These are phyloP conservation scores for Chymomyza amoena DNA, from an alignment of 2,888 invertebrate species.

Conservation along the genomic window DNA sequence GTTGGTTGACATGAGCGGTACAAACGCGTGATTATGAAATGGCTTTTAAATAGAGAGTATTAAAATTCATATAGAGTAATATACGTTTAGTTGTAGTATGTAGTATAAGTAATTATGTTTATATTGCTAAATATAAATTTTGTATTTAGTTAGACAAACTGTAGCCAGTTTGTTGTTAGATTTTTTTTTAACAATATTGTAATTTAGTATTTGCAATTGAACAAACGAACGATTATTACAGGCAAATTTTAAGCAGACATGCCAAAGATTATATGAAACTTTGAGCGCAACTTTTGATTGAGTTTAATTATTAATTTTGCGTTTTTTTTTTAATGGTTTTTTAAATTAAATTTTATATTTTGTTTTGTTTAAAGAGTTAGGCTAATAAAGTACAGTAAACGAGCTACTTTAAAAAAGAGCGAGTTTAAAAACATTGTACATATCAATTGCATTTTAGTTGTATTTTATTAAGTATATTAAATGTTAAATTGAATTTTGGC, in stretches of 20 bases:
- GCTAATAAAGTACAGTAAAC: constrained; percentile 67
- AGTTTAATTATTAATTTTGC: constrained; percentile 21
- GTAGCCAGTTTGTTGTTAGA: constrained; percentile 45
- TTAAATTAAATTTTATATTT: constrained; percentile 28
- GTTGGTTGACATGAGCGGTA: constrained; percentile 30
- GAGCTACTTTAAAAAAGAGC: constrained; percentile 55
- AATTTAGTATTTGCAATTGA: constrained; percentile 38
- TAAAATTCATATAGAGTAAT: constrained; percentile 51
- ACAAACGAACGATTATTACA: constrained; percentile 67
- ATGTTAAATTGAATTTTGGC: constrained; percentile 45
- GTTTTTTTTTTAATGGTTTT: constrained; percentile 19
- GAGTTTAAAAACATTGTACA: not conserved
- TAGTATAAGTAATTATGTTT: constrained; percentile 17
- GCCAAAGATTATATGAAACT: constrained; percentile 61
- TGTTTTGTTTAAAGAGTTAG: constrained; percentile 51
- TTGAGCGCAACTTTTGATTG: constrained; percentile 55
- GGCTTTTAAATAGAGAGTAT: constrained; percentile 53
- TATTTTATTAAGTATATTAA: constrained; percentile 25
- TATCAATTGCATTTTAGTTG: not conserved
- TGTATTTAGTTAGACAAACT: constrained; percentile 27
- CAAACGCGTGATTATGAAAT: constrained; percentile 50
- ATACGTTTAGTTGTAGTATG: constrained; percentile 5
- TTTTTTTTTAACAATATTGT: constrained; percentile 29
- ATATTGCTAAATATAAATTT: constrained; percentile 13
- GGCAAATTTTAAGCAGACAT: constrained; percentile 67